These are phyloP conservation scores for Aspidoscelis tigris DNA, from an alignment of 2,113 vertebrate species.

Conservation along the genomic window DNA sequence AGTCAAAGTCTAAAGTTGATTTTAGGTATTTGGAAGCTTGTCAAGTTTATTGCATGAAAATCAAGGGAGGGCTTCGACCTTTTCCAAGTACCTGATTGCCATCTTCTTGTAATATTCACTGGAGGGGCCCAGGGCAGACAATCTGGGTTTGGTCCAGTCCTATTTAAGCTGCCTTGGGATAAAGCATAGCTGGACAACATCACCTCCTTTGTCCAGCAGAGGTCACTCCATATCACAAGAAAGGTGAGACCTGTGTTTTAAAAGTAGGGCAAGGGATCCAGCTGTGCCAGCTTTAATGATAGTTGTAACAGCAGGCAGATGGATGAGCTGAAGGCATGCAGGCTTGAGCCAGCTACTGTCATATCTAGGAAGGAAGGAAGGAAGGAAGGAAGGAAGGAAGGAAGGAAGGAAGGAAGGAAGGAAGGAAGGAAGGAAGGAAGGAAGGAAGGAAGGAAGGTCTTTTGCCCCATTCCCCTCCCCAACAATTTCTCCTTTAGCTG, in stretches of 20 bases:
- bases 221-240: not conserved
- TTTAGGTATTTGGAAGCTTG: not conserved
- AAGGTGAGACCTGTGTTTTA: conserved; percentile 8
- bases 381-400: too few relatives aligned
- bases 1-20: not conserved
- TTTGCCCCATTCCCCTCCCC: not conserved
- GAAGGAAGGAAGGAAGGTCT: not conserved
- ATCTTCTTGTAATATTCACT: not conserved
- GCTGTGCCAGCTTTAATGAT: not conserved
- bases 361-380: not conserved
- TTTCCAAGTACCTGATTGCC: not conserved
- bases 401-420: not conserved
- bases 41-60: not conserved
- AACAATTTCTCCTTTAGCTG: too few relatives aligned
- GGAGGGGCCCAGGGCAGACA: accelerated
- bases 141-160: not conserved
- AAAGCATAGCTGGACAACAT: not conserved
- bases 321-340: not conserved
- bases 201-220: not conserved
- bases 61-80: not conserved
- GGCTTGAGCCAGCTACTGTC: not conserved
- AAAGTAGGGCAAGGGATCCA: not conserved
- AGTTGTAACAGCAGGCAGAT: not conserved
- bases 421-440: not conserved
- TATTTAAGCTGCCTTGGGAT: not conserved